A percentile compares a stretch with the other conserved stretches of the same genome.
These are phyloP conservation scores for Mormyrops boulengeri DNA, from an alignment of 2,797 vertebrate genomes.

Conservation along the genomic window DNA sequence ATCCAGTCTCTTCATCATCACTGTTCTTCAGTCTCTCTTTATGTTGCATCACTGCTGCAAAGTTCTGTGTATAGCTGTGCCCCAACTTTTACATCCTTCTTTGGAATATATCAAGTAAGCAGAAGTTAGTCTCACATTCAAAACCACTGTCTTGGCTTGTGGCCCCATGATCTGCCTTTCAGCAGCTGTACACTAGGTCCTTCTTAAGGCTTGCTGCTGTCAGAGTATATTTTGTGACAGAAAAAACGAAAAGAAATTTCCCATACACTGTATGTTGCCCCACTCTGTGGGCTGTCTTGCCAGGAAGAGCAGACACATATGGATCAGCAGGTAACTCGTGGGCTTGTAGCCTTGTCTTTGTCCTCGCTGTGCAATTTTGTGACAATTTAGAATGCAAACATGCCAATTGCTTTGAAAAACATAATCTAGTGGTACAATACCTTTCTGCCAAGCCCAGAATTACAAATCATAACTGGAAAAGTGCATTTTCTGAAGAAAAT, in stretches of 20 bases:
- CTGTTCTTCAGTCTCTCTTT: conserved; percentile 20
- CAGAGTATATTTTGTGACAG: not conserved
- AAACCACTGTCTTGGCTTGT: not conserved
- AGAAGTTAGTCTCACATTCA: not conserved
- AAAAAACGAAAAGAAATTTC: not conserved
- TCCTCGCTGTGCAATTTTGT: not conserved
- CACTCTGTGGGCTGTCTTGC: not conserved
- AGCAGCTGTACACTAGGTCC: not conserved
- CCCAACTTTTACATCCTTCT: not conserved
- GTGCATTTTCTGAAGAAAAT: not conserved
- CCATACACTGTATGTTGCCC: not conserved
- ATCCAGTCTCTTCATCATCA: conserved; percentile 14
- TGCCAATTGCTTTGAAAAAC: not conserved
- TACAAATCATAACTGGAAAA: not conserved
- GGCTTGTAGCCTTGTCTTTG: not conserved
- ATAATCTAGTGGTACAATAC: not conserved
- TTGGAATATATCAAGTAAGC: not conserved
- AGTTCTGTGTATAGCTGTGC: not conserved
- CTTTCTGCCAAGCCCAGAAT: conserved; percentile 6
- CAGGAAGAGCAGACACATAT: not conserved
- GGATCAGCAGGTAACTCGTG: not conserved
- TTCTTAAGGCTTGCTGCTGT: not conserved
- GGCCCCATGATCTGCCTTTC: not conserved
- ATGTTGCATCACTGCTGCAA: not conserved
- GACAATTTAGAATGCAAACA: not conserved